These are phyloP conservation scores for Onychorhynchus coronatus DNA, from an alignment of 2,113 vertebrate genomes.

Conservation along the genomic window DNA sequence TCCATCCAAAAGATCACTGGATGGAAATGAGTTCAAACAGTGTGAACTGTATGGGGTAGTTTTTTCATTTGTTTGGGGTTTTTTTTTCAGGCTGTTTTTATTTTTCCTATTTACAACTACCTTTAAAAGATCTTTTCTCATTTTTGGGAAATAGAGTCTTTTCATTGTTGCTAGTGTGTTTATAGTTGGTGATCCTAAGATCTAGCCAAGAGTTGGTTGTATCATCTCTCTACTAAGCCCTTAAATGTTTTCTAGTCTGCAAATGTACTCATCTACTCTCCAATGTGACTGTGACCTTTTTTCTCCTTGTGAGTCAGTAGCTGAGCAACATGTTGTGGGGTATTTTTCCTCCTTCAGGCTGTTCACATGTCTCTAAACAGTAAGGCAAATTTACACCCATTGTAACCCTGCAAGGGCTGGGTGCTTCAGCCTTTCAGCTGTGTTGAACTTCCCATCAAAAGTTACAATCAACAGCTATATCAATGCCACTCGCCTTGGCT, in stretches of 20 bases:
- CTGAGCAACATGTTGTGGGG: background rate
- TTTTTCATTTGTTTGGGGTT: background rate
- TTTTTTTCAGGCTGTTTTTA: background rate
- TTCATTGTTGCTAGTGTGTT: background rate
- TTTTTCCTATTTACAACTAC: background rate
- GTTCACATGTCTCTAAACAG: background rate
- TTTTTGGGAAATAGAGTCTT: background rate
- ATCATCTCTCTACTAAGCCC: background rate
- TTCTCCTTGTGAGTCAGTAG: background rate
- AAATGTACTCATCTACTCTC: background rate
- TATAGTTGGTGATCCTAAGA: background rate
- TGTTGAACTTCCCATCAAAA: background rate
- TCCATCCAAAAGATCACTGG: background rate
- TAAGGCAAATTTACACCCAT: background rate
- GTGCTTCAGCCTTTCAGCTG: background rate
- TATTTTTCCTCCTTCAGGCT: background rate
- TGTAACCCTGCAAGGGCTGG: background rate
- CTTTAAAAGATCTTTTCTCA: background rate
- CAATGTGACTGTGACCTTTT: background rate
- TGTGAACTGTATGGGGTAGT: background rate
- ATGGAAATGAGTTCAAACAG: background rate
- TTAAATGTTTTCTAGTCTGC: background rate
- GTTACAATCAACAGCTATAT: background rate
- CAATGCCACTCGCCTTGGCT: background rate
- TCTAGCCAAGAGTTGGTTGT: background rate